A percentile compares a stretch with the other conserved stretches of the same genome.
Evolutionary conservation across 1,140 invertebrate species (phyloP).

Genomic region (Chironomus striatipennis): DNA sequence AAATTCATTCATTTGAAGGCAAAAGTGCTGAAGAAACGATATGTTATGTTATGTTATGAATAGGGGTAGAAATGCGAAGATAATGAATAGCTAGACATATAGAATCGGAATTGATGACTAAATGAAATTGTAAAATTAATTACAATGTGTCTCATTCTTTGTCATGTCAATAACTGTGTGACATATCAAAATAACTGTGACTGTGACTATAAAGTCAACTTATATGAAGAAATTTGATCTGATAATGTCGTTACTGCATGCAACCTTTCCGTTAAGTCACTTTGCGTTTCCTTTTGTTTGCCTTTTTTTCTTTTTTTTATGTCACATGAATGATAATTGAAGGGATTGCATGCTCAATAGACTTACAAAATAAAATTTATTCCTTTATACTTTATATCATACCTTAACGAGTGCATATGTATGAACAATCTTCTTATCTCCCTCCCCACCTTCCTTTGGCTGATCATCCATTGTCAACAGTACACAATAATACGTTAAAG

Average conservation of each 20-base stretch:
- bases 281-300: not conserved
- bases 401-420: conserved; percentile 66
- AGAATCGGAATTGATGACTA: not conserved
- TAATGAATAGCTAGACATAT: not conserved
- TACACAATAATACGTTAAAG: not conserved
- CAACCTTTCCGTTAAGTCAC: not conserved
- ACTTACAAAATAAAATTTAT: no score
- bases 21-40: not conserved
- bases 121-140: not conserved
- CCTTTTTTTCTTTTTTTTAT: not conserved
- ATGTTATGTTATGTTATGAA: not conserved
- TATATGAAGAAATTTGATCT: not conserved
- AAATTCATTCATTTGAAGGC: not conserved
- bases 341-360: not conserved
- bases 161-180: not conserved
- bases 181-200: not conserved
- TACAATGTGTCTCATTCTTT: not conserved
- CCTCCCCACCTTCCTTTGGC: conserved; percentile 43
- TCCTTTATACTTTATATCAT: no score
- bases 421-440: conserved; percentile 58
- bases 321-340: not conserved
- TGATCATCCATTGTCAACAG: conserved; percentile 39
- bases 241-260: conserved; percentile 4
- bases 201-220: not conserved
- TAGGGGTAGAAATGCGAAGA: not conserved